phyloP scores from a whole-genome alignment of 2,888 invertebrate genomes.

The Harpagoxenus sublaevis region DNA sequence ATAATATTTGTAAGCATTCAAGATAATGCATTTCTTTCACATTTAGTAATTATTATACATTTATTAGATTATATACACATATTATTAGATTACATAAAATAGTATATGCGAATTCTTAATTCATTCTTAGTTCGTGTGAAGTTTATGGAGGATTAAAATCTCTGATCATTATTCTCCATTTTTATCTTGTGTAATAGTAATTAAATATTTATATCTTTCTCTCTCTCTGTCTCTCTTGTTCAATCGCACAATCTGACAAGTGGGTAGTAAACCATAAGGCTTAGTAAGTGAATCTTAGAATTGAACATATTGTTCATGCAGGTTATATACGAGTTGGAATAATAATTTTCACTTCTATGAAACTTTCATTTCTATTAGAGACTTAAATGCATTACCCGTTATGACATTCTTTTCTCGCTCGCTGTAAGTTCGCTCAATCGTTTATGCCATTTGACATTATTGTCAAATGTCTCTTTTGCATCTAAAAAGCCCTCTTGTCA shows the following conservation, averaged over 20 bases:
- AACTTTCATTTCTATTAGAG: neutral
- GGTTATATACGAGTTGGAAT: neutral
- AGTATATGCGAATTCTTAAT: neutral
- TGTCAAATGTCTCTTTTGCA: slow-evolving; percentile 6
- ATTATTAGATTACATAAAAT: neutral
- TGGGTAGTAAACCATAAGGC: neutral
- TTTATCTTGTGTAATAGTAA: slow-evolving; percentile 4
- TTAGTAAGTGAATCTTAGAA: neutral
- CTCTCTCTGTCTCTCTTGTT: neutral
- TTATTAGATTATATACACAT: neutral
- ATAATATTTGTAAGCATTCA: neutral
- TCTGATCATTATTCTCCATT: neutral
- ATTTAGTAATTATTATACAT: neutral
- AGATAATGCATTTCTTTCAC: neutral
- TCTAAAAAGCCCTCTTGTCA: neutral
- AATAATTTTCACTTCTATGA: neutral
- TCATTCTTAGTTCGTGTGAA: neutral
- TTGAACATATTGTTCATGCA: neutral
- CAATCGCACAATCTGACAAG: neutral
- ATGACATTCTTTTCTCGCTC: neutral
- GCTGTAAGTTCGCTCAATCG: neutral
- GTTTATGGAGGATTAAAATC: neutral
- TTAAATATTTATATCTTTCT: neutral
- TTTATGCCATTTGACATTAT: neutral
- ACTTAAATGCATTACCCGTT: neutral